Percentiles rank a stretch among this genome's conserved stretches.
Conservation (phyloP, 2,113 vertebrate species). For the Caloenas nicobarica region DNA sequence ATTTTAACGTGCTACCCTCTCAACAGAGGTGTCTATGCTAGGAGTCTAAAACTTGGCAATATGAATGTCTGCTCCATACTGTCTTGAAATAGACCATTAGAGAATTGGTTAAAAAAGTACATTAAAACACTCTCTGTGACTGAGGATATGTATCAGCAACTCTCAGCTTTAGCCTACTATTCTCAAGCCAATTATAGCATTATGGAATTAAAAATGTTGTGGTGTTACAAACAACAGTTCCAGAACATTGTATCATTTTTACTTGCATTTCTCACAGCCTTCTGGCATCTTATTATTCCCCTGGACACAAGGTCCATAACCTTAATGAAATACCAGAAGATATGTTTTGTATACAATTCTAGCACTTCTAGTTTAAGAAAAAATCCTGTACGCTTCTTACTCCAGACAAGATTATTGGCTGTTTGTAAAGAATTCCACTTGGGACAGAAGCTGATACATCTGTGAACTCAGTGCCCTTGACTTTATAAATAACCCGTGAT, state of each 20-base stretch:
- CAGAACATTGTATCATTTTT: neutral
- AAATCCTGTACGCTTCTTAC: neutral
- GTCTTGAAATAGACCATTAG: neutral
- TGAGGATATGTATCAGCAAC: neutral
- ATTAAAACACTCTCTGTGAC: neutral
- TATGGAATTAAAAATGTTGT: neutral
- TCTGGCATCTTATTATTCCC: neutral
- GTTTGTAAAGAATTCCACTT: neutral
- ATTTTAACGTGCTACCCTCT: neutral
- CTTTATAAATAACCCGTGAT: neutral
- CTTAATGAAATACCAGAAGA: conserved; percentile 37
- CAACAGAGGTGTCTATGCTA: neutral
- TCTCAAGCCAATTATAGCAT: neutral
- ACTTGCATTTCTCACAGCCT: conserved; percentile 2
- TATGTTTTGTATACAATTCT: neutral
- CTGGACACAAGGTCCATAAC: neutral
- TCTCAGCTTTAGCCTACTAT: neutral
- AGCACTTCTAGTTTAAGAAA: conserved; percentile 1
- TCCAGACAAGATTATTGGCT: neutral
- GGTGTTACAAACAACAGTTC: neutral
- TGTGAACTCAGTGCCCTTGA: neutral
- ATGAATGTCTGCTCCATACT: neutral
- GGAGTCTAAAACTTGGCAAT: neutral
- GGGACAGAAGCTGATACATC: neutral
- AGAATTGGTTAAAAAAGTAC: neutral